These are phyloP conservation scores for Schizopygopsis pylzovi DNA, from an alignment of 2,797 vertebrate species.

Conservation along the genomic window DNA sequence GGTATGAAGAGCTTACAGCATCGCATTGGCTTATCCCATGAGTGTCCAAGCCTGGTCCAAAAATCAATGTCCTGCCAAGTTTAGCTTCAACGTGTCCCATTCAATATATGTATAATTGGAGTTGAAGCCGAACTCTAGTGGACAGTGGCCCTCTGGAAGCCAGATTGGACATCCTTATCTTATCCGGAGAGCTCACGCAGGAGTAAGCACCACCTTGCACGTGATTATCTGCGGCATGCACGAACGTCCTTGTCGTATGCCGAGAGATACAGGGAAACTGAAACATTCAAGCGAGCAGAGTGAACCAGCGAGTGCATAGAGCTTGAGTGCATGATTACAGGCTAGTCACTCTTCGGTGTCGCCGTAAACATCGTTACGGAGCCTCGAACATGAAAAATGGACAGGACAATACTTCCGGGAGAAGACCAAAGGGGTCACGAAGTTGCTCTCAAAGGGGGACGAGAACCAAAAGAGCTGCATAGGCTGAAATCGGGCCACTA, in stretches of 20 bases:
- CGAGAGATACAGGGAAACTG: conserved; percentile 7
- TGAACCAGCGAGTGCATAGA: conserved; percentile 67
- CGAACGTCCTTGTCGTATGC: neutral
- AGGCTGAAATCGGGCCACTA: conserved; percentile 31
- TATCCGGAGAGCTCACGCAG: conserved; percentile 4
- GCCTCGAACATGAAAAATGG: neutral
- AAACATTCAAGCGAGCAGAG: conserved; percentile 51
- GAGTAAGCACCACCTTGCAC: conserved; percentile 23
- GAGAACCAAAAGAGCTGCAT: conserved; percentile 47
- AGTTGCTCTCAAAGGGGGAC: neutral
- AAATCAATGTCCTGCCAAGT: neutral
- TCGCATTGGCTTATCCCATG: conserved; percentile 19
- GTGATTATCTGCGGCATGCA: conserved; percentile 24
- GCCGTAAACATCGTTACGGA: conserved; percentile 32
- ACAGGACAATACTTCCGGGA: neutral
- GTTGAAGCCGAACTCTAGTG: neutral
- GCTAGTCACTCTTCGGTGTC: conserved; percentile 46
- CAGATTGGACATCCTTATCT: neutral
- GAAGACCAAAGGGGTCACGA: neutral
- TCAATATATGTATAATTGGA: neutral
- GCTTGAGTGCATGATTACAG: conserved; percentile 60
- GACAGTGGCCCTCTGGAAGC: neutral
- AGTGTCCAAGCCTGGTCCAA: neutral
- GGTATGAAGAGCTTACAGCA: conserved; percentile 38
- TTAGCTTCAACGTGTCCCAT: neutral